Evolutionary conservation across 2,888 invertebrate species (phyloP).

Genomic region (Dryobota labecula): DNA sequence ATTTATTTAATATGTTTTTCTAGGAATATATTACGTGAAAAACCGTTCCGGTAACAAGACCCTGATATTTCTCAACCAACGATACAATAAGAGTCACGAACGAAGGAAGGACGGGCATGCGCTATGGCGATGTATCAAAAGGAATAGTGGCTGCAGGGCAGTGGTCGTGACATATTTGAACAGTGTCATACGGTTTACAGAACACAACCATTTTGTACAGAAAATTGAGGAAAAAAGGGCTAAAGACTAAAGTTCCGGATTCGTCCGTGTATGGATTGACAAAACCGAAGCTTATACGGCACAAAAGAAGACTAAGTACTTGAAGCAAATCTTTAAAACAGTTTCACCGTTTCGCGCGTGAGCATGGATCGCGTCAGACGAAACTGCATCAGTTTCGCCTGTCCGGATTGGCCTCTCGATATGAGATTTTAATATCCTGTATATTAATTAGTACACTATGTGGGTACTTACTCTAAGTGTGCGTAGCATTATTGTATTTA

Average conservation of each 20-base stretch:
- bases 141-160: slow-evolving; percentile 66
- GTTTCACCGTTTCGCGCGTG: neutral
- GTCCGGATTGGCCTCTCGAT: neutral
- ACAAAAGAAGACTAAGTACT: neutral
- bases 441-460: neutral
- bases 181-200: slow-evolving; percentile 36
- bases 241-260: neutral
- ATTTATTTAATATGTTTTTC: slow-evolving; percentile 4
- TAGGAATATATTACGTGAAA: slow-evolving; percentile 26
- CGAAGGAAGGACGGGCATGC: slow-evolving; percentile 44
- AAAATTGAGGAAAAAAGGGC: neutral
- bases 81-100: slow-evolving; percentile 67
- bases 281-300: neutral
- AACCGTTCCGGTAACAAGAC: slow-evolving; percentile 63
- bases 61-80: slow-evolving; percentile 65
- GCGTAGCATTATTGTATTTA: neutral
- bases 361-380: no score
- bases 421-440: neutral
- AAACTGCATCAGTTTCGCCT: neutral
- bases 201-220: slow-evolving; percentile 52
- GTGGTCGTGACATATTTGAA: slow-evolving; percentile 62
- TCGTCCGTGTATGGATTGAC: neutral
- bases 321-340: neutral
- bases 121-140: slow-evolving; percentile 73
- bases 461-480: no score